Evolutionary conservation across 92 coral and sea anemone species (phyloP), one percentile per base, ranked within the genome.

Genomic region (Phenganax subtilis): DNA sequence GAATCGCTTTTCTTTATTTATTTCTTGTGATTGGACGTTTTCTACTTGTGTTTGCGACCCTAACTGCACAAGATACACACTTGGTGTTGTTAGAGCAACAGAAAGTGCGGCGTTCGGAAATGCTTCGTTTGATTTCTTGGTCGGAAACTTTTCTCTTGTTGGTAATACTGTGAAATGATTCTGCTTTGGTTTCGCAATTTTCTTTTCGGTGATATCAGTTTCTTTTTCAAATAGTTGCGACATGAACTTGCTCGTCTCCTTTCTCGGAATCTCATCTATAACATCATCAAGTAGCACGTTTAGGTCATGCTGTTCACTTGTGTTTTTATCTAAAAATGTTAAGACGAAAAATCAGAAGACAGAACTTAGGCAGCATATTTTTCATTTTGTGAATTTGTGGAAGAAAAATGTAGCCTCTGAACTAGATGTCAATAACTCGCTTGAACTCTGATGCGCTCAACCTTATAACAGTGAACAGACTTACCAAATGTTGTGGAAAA

Each of bases 61-160:
- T 76, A 57, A 12, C 56, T 20, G 29, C 5, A 47, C 67, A 6
- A 76, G 60, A 60, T 76, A 76, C 12, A 59, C 81, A 76, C 16
- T 59, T 6, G 81, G 67, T 59, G 12, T 76, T 64, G 67, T 54
- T 37, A 76, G 17, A 44, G 81, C 81, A 6, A 76, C 25, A 1
- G 64, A 31, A 28, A 76, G 15, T 27, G 81, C 81, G 16, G 14
- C 16, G 8, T 57, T 12, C 27, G 81, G 69, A 16, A 12, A 7
- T 30, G 81, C 70, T 60, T 76, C 70, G 12, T 54, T 59, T 20
- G 81, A 76, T 29, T 76, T 76, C 81, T 76, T 76, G 12, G 81
- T 76, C 0, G 65, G 65, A 25, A 12, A 7, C 44, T 76, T 70
- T 6, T 76, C 81, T 44, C 60, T 54, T 29, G 70, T 7, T 58